phyloP scores from a whole-genome alignment of 2,113 vertebrate genomes.

The Chloropsis cyanopogon region DNA sequence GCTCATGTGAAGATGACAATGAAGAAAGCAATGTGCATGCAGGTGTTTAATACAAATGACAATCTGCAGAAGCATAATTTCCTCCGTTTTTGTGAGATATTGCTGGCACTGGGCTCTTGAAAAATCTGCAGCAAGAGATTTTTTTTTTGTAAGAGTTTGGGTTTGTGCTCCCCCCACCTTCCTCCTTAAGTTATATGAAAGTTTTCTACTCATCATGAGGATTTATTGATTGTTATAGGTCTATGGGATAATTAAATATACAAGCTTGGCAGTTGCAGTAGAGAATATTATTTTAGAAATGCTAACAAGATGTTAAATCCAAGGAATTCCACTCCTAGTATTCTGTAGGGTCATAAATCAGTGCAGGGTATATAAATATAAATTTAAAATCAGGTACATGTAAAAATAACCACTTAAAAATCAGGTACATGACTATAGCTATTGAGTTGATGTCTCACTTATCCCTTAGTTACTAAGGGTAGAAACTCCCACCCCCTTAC shows the following conservation, averaged over 20 bases:
- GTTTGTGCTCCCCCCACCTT: not conserved
- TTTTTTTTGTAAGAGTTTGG: not conserved
- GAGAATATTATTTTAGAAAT: conserved; percentile 62
- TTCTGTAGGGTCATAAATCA: conserved; percentile 8
- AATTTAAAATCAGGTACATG: conserved; percentile 31
- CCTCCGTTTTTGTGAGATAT: conserved; percentile 1
- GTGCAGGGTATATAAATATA: conserved; percentile 50
- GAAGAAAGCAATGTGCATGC: conserved; percentile 24
- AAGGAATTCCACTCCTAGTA: conserved; percentile 36
- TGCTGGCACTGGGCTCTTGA: conserved; percentile 31
- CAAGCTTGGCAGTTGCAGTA: conserved; percentile 69
- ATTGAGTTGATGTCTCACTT: conserved; percentile 31
- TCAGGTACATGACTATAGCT: conserved; percentile 15
- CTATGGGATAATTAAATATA: conserved; percentile 63
- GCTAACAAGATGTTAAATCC: conserved; percentile 53
- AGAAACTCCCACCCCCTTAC: conserved; percentile 9
- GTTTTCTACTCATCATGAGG: conserved; percentile 58
- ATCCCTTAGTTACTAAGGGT: conserved; percentile 20
- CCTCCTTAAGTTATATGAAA: conserved; percentile 28
- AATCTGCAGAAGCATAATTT: conserved; percentile 55
- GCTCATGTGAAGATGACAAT: conserved; percentile 42
- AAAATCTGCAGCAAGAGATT: conserved; percentile 31
- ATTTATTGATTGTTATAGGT: conserved; percentile 65
- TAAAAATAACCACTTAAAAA: conserved; percentile 15
- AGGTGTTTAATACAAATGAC: conserved; percentile 58